Base-by-base conservation (phyloP, 2,888 invertebrate genomes). In the Cenopis cana region DNA sequence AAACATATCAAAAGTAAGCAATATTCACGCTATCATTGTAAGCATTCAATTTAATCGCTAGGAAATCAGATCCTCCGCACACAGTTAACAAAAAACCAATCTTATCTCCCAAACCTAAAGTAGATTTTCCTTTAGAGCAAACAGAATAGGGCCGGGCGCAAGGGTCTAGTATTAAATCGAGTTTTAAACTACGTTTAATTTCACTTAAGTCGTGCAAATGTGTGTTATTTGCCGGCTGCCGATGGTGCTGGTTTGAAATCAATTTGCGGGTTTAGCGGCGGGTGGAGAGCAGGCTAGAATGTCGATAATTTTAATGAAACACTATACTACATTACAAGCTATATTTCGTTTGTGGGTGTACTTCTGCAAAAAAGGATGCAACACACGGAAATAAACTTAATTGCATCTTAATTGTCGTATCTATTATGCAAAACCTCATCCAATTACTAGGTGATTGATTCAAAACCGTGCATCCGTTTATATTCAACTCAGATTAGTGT, bases 201-300 rank as follows among this genome's bases (percentile, higher is more conserved):
- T 88, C 85, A 86, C 83, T 86, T 86, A 83, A 76, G 78, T 78
- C 73, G 74, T 12, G 69, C 68, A 82, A 79, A 85, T 81, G 77
- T 78, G 76, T 82, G 83, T 86, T 83, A 85, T 87, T 87, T 81
- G 73, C 75, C 62, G 36, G 68, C 73, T 74, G 74, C 65, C 72
- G 65, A 65, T 73, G 79, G 76, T 75, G 75, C 77, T 75, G 77
- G 79, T 82, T 84, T 82, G 75, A 75, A 81, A 83, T 79, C 83
- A 81, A 84, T 85, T 83, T 81, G 80, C 80, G 75, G 79, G 76
- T 78, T 78, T 75, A 74, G 67, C 75, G 78, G 76, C 68, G 61
- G 69, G 52, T 52, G 56, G 46, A 60, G 59, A 18, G 68, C n/a
- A n/a, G 41, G 1, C 9, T 17, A 11, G 12, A 4, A 18, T 60